phyloP scores from a whole-genome alignment of 2,888 invertebrate species.

The Kuschelorhynchus macadamiae region DNA sequence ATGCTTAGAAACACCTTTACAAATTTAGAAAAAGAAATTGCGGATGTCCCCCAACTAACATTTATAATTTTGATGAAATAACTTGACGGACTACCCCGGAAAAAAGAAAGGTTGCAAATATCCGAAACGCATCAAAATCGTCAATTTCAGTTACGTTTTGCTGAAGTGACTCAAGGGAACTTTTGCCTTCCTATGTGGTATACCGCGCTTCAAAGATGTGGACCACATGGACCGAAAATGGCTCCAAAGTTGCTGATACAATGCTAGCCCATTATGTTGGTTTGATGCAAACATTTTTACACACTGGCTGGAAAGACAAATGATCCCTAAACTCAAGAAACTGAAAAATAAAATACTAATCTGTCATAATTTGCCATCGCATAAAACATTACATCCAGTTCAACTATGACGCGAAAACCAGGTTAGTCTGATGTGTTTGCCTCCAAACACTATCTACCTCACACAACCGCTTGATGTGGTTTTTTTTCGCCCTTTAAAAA shows the following conservation, averaged over 20 bases:
- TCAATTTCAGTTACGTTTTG: too few species aligned
- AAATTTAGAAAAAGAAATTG: slow-evolving; percentile 33
- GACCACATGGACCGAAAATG: too few species aligned
- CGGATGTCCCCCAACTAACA: slow-evolving; percentile 44
- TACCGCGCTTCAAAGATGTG: too few species aligned
- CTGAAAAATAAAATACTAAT: slow-evolving; percentile 29
- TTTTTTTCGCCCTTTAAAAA: slow-evolving; percentile 9
- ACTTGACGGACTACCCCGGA: slow-evolving; percentile 56
- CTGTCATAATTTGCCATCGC: slow-evolving; percentile 27
- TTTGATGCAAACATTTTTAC: too few species aligned
- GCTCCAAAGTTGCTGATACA: too few species aligned
- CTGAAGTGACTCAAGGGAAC: too few species aligned
- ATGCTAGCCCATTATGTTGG: too few species aligned
- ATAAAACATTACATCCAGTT: slow-evolving; percentile 14
- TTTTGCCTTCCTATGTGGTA: too few species aligned
- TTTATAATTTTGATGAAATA: slow-evolving; percentile 59
- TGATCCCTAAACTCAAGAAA: slow-evolving; percentile 31
- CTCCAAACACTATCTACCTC: slow-evolving; percentile 19
- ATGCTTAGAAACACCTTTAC: too few species aligned
- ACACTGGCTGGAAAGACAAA: slow-evolving; percentile 49
- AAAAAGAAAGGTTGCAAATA: slow-evolving; percentile 54
- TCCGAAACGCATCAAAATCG: slow-evolving; percentile 56
- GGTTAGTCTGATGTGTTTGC: slow-evolving; percentile 10
- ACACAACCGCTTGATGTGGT: slow-evolving; percentile 16
- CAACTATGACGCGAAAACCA: slow-evolving; percentile 11